phyloP scores from a whole-genome alignment of 2,113 vertebrate genomes.

The Holacanthus passer region DNA sequence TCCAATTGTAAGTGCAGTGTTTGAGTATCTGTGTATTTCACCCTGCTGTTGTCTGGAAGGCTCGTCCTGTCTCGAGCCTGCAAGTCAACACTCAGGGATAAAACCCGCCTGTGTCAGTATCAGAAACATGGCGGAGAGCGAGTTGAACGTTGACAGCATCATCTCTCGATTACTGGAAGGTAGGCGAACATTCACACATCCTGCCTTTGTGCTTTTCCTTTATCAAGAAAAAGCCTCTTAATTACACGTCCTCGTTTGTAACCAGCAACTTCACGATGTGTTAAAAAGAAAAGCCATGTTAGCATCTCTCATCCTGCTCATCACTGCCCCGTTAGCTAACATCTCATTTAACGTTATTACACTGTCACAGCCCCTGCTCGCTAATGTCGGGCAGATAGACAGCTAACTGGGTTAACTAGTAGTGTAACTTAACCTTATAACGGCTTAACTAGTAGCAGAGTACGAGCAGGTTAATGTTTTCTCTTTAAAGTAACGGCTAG shows the following conservation, averaged over 20 bases:
- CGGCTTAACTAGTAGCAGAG: not conserved
- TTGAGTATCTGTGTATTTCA: no score
- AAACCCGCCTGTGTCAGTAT: not conserved
- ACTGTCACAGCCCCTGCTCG: not conserved
- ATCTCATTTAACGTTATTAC: not conserved
- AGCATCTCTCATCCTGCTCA: not conserved
- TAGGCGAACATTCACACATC: conserved; percentile 54
- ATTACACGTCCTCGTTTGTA: not conserved
- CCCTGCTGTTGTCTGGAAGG: not conserved
- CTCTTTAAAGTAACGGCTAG: conserved; percentile 1
- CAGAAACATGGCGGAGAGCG: conserved; percentile 92
- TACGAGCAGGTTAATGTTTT: not conserved
- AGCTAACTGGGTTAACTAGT: conserved; percentile 17
- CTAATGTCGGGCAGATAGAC: not conserved
- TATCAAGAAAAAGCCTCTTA: not conserved
- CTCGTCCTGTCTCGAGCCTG: conserved; percentile 34
- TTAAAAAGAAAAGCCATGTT: not conserved
- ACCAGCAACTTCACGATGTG: not conserved
- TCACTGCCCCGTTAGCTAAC: conserved; percentile 44
- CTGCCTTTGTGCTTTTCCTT: not conserved
- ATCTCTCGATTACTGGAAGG: conserved; percentile 94
- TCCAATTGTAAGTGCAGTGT: no score
- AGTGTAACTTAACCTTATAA: not conserved
- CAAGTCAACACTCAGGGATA: conserved; percentile 36
- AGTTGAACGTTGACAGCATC: conserved; percentile 93